These are phyloP conservation scores for Polydrusus tereticollis DNA, from an alignment of 2,888 invertebrate genomes.

Conservation along the genomic window DNA sequence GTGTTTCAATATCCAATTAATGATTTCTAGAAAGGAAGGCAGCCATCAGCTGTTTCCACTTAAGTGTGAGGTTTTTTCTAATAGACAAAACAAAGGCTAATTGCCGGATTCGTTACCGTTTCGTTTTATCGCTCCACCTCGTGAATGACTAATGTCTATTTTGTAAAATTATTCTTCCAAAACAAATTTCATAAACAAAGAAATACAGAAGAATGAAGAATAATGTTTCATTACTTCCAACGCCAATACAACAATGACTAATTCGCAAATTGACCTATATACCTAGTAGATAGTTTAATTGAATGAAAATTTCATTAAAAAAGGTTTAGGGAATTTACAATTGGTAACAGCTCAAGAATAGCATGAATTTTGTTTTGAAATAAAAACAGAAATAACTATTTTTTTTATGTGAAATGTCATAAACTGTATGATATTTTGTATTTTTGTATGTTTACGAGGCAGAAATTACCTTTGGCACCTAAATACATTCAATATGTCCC, in stretches of 20 bases:
- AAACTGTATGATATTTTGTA: too few relatives aligned
- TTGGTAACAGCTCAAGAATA: too few relatives aligned
- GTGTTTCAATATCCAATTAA: not conserved
- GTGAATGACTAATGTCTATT: not conserved
- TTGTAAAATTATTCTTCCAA: conserved; percentile 9
- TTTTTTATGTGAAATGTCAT: too few relatives aligned
- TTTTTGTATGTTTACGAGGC: too few relatives aligned
- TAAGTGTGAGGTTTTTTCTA: too few relatives aligned
- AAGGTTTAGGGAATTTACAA: too few relatives aligned
- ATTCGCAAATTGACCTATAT: not conserved
- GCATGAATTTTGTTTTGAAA: too few relatives aligned
- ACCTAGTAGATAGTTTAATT: not conserved
- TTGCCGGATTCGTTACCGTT: not conserved
- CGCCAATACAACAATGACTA: not conserved
- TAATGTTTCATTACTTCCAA: not conserved
- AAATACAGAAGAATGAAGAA: conserved; percentile 4
- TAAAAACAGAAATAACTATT: too few relatives aligned
- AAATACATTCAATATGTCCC: too few relatives aligned
- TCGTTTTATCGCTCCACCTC: not conserved
- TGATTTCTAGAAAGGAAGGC: not conserved
- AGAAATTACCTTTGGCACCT: too few relatives aligned
- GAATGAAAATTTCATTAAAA: not conserved
- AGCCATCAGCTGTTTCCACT: too few relatives aligned
- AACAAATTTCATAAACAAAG: conserved; percentile 15
- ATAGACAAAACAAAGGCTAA: not conserved